These are phyloP conservation scores for Aradophagus sp. DNA, from an alignment of 1,140 invertebrate species.

Conservation along the genomic window DNA sequence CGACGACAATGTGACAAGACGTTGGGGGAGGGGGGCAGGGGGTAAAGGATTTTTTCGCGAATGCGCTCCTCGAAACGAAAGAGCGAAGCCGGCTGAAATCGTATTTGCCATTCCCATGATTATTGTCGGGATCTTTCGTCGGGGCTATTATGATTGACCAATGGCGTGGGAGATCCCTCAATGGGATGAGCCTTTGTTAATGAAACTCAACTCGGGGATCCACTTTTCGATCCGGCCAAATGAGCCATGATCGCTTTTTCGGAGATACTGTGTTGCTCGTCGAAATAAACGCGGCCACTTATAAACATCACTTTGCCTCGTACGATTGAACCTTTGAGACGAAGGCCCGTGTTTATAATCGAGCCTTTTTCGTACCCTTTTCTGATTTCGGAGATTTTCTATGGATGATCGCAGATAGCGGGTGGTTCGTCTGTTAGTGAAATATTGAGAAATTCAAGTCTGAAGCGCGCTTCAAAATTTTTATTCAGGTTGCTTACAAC, in stretches of 20 bases:
- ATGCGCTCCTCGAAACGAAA: constrained; percentile 53
- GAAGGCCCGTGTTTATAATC: no score
- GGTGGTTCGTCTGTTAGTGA: no score
- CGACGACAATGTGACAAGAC: constrained; percentile 39
- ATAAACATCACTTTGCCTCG: constrained; percentile 13
- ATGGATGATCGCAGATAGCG: no score
- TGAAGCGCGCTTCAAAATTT: no score
- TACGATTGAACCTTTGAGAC: no score
- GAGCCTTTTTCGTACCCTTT: no score
- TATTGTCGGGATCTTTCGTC: constrained; percentile 57
- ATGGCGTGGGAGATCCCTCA: constrained; percentile 62
- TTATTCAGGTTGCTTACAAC: no score
- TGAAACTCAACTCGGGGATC: constrained; percentile 58
- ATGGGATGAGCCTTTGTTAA: constrained; percentile 66
- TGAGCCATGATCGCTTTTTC: constrained; percentile 68
- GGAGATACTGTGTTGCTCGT: constrained; percentile 54
- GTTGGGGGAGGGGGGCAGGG: constrained; percentile 52
- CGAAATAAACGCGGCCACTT: constrained; percentile 25
- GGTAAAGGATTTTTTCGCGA: constrained; percentile 65
- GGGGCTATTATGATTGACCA: constrained; percentile 64
- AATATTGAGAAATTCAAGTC: no score
- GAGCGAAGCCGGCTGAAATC: constrained; percentile 57
- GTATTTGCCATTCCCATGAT: constrained; percentile 73
- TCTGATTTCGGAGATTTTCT: no score
- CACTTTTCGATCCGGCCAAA: constrained; percentile 68